phyloP scores from a whole-genome alignment of 2,113 vertebrate species.

The Eolophus roseicapilla region DNA sequence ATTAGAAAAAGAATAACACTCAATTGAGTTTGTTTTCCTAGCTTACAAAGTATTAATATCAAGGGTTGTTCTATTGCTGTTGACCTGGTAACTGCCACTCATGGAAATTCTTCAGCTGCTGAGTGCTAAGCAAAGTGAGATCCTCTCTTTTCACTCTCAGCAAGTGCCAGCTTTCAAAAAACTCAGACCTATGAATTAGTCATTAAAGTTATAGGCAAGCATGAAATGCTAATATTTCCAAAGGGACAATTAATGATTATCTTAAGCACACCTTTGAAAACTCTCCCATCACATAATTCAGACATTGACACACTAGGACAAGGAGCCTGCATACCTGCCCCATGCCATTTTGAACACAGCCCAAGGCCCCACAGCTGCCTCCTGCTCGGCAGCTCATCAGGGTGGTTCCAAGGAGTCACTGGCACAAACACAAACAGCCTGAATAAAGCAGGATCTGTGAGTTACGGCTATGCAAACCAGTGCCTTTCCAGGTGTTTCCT shows the following conservation, averaged over 20 bases:
- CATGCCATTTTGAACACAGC: not conserved
- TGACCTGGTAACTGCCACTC: not conserved
- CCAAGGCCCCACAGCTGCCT: not conserved
- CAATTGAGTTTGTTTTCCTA: not conserved
- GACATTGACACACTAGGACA: not conserved
- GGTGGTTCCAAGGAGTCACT: not conserved
- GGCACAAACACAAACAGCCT: accelerated
- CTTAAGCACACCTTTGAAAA: not conserved
- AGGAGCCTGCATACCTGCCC: not conserved
- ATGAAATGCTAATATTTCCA: not conserved
- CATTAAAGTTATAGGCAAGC: not conserved
- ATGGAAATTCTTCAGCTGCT: not conserved
- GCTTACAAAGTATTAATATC: not conserved
- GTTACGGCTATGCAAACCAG: not conserved
- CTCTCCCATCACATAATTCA: not conserved
- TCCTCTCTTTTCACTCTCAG: not conserved
- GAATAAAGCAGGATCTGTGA: not conserved
- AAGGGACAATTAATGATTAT: not conserved
- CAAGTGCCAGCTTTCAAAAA: not conserved
- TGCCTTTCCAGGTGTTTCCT: not conserved
- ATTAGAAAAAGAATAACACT: not conserved
- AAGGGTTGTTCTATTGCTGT: not conserved
- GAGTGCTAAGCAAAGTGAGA: not conserved
- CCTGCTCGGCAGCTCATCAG: not conserved
- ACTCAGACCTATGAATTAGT: not conserved